Evolutionary conservation across 2,888 invertebrate genomes (phyloP).

Genomic region (Drosophila cyrtoloma): DNA sequence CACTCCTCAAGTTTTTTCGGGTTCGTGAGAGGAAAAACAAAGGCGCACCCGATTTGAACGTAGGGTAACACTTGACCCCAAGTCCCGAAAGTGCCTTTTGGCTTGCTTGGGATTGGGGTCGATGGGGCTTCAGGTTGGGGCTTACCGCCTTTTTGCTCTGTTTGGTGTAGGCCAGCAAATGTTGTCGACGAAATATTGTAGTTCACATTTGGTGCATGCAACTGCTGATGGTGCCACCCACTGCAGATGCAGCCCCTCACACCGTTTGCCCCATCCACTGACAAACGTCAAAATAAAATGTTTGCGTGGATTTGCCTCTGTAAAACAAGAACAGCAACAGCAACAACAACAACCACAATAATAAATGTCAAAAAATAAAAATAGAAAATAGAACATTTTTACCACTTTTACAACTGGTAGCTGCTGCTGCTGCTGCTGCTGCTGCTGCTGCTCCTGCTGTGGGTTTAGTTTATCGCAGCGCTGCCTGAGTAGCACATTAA

Average conservation of each 20-base stretch:
- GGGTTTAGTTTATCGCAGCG: constrained; percentile 64
- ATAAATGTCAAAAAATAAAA: constrained; percentile 39
- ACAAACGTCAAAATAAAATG: constrained; percentile 76
- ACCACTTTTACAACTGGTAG: constrained; percentile 70
- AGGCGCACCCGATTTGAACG: not conserved
- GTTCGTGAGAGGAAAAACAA: not conserved
- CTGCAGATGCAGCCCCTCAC: constrained; percentile 9
- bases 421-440: not conserved
- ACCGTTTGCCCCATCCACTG: constrained; percentile 38
- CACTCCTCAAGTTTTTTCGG: not conserved
- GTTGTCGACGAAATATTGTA: constrained; percentile 19
- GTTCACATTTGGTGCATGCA: constrained; percentile 24
- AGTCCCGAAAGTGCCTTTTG: constrained; percentile 59
- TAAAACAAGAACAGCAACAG: constrained; percentile 29
- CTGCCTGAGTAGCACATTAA: constrained; percentile 65
- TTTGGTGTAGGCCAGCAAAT: constrained; percentile 25
- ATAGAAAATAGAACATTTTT: constrained; percentile 45
- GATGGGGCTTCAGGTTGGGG: not conserved
- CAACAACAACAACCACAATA: constrained; percentile 39
- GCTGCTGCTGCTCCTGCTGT: constrained; percentile 31
- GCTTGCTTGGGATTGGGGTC: constrained; percentile 2
- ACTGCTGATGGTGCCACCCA: constrained; percentile 15
- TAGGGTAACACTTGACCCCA: constrained; percentile 40
- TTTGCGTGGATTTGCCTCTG: constrained; percentile 73
- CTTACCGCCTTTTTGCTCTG: not conserved